Evolutionary conservation across 1,140 invertebrate species (phyloP).

Genomic region (Hyles vespertilio): DNA sequence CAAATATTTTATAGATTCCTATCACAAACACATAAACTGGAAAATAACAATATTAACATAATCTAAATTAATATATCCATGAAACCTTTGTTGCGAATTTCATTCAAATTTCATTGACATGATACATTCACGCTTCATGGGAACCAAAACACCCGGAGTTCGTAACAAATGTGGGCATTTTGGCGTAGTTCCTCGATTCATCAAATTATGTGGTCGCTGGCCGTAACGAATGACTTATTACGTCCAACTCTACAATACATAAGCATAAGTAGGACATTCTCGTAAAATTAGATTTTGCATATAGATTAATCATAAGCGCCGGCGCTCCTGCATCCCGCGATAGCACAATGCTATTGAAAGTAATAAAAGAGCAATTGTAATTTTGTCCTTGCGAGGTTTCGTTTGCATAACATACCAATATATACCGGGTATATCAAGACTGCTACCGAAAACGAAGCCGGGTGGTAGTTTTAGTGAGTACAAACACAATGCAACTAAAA

Average conservation of each 20-base stretch:
- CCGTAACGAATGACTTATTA: slow-evolving; percentile 37
- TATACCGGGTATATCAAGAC: no score
- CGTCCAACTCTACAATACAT: slow-evolving; percentile 13
- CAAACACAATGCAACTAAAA: no score
- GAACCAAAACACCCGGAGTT: slow-evolving; percentile 27
- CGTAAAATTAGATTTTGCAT: slow-evolving; percentile 21
- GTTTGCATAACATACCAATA: no score
- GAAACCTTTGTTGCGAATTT: no score
- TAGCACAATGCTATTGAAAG: slow-evolving; percentile 12
- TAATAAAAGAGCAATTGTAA: slow-evolving; percentile 16
- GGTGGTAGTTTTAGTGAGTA: no score
- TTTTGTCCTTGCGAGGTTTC: slow-evolving; percentile 11
- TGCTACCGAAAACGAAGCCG: no score
- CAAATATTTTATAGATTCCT: no score
- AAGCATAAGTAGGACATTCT: slow-evolving; percentile 1
- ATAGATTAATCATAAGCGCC: slow-evolving; percentile 17
- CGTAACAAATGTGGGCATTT: slow-evolving; percentile 40
- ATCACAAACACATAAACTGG: no score
- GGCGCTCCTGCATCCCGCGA: slow-evolving; percentile 20
- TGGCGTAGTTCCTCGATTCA: slow-evolving; percentile 56
- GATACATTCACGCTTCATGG: slow-evolving; percentile 9
- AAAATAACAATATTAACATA: no score
- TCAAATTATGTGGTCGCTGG: slow-evolving; percentile 31
- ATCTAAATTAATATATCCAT: no score
- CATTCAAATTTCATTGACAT: background rate